Conservation (phyloP, 1,140 invertebrate species). For the Calosoma granatense region DNA sequence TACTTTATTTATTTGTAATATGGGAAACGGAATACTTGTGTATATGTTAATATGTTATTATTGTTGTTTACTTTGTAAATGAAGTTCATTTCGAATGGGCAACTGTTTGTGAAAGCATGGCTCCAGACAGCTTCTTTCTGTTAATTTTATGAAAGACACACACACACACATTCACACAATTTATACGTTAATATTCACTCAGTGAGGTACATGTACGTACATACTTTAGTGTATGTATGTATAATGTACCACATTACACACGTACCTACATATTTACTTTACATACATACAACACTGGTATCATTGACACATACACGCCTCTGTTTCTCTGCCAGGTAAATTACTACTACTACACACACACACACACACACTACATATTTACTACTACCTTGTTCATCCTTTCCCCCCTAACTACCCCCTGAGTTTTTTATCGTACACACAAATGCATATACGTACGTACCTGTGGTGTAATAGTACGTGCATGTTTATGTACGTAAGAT, state of each 20-base stretch:
- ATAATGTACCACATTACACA: too few species aligned
- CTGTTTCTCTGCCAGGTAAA: too few species aligned
- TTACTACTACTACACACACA: too few species aligned
- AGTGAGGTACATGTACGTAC: too few species aligned
- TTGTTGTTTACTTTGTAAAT: constrained; percentile 25
- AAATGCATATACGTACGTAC: too few species aligned
- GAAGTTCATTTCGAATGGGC: constrained; percentile 1
- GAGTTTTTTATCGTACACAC: too few species aligned
- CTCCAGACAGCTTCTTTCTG: constrained; percentile 1
- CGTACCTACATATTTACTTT: too few species aligned
- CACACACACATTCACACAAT: background rate
- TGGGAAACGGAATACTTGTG: constrained; percentile 23
- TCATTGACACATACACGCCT: too few species aligned
- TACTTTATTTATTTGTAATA: constrained; percentile 25
- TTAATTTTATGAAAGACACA: background rate
- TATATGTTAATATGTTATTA: constrained; percentile 28
- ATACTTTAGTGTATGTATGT: too few species aligned
- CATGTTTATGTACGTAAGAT: too few species aligned
- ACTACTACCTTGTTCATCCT: background rate
- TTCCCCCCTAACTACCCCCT: background rate
- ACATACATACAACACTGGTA: too few species aligned
- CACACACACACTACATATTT: background rate
- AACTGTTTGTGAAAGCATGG: constrained; percentile 6
- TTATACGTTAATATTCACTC: background rate
- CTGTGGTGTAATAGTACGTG: too few species aligned